Conservation (phyloP, 2,797 vertebrate genomes). For the Melanotaenia trifasciata region DNA sequence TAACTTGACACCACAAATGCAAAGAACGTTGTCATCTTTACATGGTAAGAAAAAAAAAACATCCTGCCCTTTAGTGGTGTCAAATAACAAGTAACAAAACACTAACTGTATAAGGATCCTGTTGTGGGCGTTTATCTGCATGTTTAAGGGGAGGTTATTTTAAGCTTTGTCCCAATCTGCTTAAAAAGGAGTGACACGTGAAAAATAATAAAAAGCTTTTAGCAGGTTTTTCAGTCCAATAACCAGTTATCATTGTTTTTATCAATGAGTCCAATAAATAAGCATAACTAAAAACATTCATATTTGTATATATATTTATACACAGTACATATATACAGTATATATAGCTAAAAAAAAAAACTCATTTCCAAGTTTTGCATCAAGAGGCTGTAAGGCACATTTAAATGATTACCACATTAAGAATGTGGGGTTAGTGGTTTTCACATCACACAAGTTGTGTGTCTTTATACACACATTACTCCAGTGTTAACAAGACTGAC, state of each 20-base stretch:
- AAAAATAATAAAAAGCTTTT: constrained; percentile 20
- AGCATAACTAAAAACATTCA: constrained; percentile 24
- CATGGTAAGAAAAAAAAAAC: constrained; percentile 1
- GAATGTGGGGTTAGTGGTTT: constrained; percentile 27
- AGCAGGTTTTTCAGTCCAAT: constrained; percentile 32
- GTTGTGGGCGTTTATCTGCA: background rate
- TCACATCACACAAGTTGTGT: constrained; percentile 47
- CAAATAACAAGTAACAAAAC: constrained; percentile 17
- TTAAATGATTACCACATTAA: constrained; percentile 34
- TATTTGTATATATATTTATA: constrained; percentile 12
- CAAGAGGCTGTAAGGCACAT: constrained; percentile 66
- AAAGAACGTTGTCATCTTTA: constrained; percentile 8
- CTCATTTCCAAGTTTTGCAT: constrained; percentile 37
- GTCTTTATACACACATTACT: constrained; percentile 41
- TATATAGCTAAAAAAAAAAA: constrained; percentile 21
- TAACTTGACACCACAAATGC: background rate
- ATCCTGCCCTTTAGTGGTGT: background rate
- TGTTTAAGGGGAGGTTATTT: background rate
- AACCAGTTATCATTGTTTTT: constrained; percentile 29
- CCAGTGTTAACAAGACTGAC: constrained; percentile 54
- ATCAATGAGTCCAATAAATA: constrained; percentile 49
- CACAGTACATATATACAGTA: constrained; percentile 38
- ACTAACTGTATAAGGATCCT: constrained; percentile 12
- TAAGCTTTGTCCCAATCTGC: background rate
- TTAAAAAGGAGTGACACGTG: constrained; percentile 38